phyloP scores from a whole-genome alignment of 2,113 vertebrate genomes.

The Cyprinodon tularosa region DNA sequence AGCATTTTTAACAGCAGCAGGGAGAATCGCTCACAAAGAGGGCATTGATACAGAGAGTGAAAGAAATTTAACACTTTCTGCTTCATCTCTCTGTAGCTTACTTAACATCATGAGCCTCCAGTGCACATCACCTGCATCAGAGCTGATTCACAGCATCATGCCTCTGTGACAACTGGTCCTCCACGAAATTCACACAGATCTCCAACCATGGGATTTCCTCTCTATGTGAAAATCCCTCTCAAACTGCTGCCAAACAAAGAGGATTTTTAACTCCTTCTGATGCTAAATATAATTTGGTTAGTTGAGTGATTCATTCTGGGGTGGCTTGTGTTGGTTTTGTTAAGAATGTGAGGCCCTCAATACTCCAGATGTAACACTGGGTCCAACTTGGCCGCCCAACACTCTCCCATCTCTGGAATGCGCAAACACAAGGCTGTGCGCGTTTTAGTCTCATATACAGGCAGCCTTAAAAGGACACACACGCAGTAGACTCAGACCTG shows the following conservation, averaged over 20 bases:
- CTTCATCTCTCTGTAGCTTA: slow-evolving; percentile 17
- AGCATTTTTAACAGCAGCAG: slow-evolving; percentile 28
- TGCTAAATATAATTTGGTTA: not conserved
- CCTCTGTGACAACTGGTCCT: slow-evolving; percentile 29
- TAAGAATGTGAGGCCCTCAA: slow-evolving; percentile 3
- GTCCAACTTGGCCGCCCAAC: slow-evolving; percentile 52
- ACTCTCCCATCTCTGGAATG: not conserved
- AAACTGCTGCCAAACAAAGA: slow-evolving; percentile 7
- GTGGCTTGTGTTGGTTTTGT: slow-evolving; percentile 15
- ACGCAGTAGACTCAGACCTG: not conserved
- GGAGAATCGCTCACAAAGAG: slow-evolving; percentile 65
- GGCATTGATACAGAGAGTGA: slow-evolving; percentile 68
- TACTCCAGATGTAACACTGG: slow-evolving; percentile 36
- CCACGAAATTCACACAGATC: slow-evolving; percentile 37
- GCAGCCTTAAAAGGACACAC: slow-evolving; percentile 4
- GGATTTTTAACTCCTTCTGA: not conserved
- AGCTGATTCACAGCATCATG: slow-evolving; percentile 49
- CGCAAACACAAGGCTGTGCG: slow-evolving; percentile 17
- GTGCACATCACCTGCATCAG: slow-evolving; percentile 35
- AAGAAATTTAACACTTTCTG: slow-evolving; percentile 61
- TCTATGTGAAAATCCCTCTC: slow-evolving; percentile 28
- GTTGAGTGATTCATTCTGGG: slow-evolving; percentile 2
- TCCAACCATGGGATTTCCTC: slow-evolving; percentile 43
- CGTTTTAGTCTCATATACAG: slow-evolving; percentile 23
- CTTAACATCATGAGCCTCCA: slow-evolving; percentile 3